Base-by-base conservation (phyloP, 2,113 vertebrate genomes). In the Brachypodius melanocephalos region DNA sequence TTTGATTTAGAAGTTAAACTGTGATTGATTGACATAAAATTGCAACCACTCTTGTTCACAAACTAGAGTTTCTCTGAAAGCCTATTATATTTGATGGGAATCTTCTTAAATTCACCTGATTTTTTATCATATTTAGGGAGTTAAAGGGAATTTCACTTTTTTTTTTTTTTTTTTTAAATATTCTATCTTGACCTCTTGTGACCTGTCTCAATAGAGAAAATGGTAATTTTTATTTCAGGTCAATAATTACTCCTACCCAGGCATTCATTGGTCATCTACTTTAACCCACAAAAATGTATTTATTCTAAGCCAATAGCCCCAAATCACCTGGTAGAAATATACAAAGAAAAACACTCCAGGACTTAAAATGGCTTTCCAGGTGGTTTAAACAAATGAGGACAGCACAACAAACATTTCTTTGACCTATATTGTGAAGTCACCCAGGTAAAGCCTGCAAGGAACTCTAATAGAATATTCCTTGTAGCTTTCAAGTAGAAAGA, bases 391-490 rank as follows among this genome's bases (percentile, higher is more conserved):
- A 90, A 75, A 85, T 54, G 5, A 38, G 6, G 58, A 63, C 20
- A 61, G 4, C 12, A 48, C 45, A 87, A 62, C 49, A 95, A 90
- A 91, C 9, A 76, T 92, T 96, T 96, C 16, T 97, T 74, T 85
- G 87, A 82, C 55, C 43, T 77, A 5, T 58, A 22, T 34, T 77
- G 36, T 83, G 67, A 92, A 57, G 14, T 45, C 24, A 63, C 4
- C 34, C 12, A 71, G 28, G 29, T 81, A 51, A 93, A 92, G 34
- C 54, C n/a, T 51, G 38, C 45, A 38, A 87, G 32, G 46, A 86
- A 54, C 71, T 29, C 59, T 93, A 94, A 95, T 58, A 95, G 48
- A 97, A 91, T 94, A 93, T 87, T 95, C 68, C 67, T 62, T 71
- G 17, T 85, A 82, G 51, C 54, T 96, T 95, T 94, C 90, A 85